These are phyloP conservation scores for Eulemur albifrons DNA, from an alignment of 2,797 vertebrate species.

Conservation along the genomic window DNA sequence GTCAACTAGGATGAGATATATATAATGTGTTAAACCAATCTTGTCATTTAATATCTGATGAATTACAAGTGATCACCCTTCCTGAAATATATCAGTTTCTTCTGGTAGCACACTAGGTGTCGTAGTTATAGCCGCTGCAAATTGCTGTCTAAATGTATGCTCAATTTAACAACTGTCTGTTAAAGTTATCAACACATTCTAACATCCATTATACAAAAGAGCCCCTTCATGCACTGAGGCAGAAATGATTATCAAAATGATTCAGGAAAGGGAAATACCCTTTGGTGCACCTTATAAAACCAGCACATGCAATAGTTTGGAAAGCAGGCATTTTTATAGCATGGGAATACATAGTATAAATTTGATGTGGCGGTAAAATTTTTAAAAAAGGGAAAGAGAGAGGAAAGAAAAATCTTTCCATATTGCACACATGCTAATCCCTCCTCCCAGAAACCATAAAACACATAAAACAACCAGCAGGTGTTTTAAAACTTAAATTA, in stretches of 20 bases:
- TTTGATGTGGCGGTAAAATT: constrained; percentile 33
- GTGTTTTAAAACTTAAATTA: constrained; percentile 53
- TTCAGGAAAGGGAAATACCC: constrained; percentile 22
- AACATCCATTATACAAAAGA: constrained; percentile 61
- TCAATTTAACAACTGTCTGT: constrained; percentile 75
- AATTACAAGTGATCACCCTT: constrained; percentile 56
- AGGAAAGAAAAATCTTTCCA: constrained; percentile 51
- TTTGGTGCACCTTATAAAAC: constrained; percentile 58
- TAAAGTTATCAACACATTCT: constrained; percentile 75
- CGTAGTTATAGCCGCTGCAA: constrained; percentile 43
- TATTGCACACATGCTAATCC: background rate
- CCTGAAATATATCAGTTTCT: constrained; percentile 68
- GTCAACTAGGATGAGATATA: constrained; percentile 56
- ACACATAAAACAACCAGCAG: constrained; percentile 42
- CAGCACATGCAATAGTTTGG: constrained; percentile 9
- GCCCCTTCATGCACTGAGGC: constrained; percentile 20
- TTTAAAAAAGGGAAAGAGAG: background rate
- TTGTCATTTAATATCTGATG: constrained; percentile 71
- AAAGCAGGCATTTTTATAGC: constrained; percentile 55
- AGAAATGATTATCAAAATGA: constrained; percentile 67
- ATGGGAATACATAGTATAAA: constrained; percentile 31
- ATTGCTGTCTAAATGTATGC: constrained; percentile 67
- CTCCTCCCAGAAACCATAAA: constrained; percentile 13
- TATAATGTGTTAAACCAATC: constrained; percentile 53
- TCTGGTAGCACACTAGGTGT: constrained; percentile 19